Evolutionary conservation across 2,113 vertebrate genomes (phyloP).

Genomic region (Scortum barcoo): DNA sequence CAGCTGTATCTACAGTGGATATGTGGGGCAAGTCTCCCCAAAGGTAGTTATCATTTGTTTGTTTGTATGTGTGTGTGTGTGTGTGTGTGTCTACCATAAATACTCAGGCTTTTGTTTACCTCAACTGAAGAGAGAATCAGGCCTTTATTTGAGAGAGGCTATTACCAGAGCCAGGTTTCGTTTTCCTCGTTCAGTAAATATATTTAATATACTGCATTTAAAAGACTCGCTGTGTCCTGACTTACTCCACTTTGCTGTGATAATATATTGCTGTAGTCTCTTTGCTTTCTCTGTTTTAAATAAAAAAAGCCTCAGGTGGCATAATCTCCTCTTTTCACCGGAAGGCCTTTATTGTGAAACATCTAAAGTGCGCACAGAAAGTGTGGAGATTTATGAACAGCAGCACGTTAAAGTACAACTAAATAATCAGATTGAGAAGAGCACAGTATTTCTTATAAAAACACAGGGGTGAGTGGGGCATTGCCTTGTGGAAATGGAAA

Average conservation of each 20-base stretch:
- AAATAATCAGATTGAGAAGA: neutral
- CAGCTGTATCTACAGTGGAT: conserved; percentile 76
- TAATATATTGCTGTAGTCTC: neutral
- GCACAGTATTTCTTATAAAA: neutral
- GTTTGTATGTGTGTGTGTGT: neutral
- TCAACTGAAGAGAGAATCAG: conserved; percentile 16
- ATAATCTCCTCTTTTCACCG: neutral
- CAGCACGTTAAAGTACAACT: neutral
- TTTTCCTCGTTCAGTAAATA: conserved; percentile 10
- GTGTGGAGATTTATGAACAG: neutral
- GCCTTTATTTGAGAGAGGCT: conserved; percentile 2
- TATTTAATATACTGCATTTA: conserved; percentile 10
- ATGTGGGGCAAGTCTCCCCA: conserved; percentile 42
- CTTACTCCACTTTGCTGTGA: neutral
- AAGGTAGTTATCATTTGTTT: conserved; percentile 63
- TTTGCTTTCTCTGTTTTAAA: neutral
- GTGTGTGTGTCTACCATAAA: neutral
- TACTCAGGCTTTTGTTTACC: conserved; percentile 44
- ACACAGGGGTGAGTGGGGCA: neutral
- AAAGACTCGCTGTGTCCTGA: neutral
- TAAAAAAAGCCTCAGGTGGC: conserved; percentile 7
- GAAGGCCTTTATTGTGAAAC: neutral
- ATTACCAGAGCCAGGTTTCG: conserved; percentile 12
- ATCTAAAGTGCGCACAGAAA: neutral
- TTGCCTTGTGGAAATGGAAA: neutral